phyloP scores from a whole-genome alignment of 2,888 invertebrate species.

The Phyto melanocephala region DNA sequence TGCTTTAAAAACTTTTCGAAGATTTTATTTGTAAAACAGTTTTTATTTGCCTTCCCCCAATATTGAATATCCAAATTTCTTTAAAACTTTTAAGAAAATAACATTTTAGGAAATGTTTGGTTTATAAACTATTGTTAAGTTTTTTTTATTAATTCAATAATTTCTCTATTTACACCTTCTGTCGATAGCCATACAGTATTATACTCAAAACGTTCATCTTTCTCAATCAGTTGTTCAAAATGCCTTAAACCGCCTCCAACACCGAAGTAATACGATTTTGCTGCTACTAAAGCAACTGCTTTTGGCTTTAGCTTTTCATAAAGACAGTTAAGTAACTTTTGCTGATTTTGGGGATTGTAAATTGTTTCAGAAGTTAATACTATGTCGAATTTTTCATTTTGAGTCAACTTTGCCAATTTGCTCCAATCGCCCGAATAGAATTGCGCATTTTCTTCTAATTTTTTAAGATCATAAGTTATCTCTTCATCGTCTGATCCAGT shows the following conservation, averaged over 20 bases:
- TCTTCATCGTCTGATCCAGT: neutral
- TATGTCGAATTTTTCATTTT: constrained; percentile 84
- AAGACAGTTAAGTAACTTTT: constrained; percentile 86
- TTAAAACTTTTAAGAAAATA: too few relatives aligned
- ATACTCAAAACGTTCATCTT: constrained; percentile 81
- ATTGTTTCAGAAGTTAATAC: constrained; percentile 97
- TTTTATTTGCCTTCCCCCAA: too few relatives aligned
- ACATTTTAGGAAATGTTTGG: too few relatives aligned
- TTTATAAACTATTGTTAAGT: neutral
- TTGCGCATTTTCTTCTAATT: constrained; percentile 69
- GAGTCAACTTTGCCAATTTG: constrained; percentile 80
- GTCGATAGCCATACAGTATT: constrained; percentile 83
- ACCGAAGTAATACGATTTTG: constrained; percentile 96
- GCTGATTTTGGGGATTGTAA: constrained; percentile 89
- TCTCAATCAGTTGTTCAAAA: constrained; percentile 84
- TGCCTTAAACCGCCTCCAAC: constrained; percentile 92
- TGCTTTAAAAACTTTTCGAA: too few relatives aligned
- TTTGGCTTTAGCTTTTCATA: constrained; percentile 80
- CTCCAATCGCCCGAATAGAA: constrained; percentile 89
- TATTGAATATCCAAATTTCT: too few relatives aligned
- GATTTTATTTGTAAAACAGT: too few relatives aligned
- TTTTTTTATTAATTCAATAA: constrained; percentile 71
- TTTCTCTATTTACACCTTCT: constrained; percentile 78
- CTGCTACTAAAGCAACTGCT: constrained; percentile 88
- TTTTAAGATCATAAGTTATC: constrained; percentile 22